phyloP scores from a whole-genome alignment of 1,140 invertebrate species.

The Dendroctonus valens region DNA sequence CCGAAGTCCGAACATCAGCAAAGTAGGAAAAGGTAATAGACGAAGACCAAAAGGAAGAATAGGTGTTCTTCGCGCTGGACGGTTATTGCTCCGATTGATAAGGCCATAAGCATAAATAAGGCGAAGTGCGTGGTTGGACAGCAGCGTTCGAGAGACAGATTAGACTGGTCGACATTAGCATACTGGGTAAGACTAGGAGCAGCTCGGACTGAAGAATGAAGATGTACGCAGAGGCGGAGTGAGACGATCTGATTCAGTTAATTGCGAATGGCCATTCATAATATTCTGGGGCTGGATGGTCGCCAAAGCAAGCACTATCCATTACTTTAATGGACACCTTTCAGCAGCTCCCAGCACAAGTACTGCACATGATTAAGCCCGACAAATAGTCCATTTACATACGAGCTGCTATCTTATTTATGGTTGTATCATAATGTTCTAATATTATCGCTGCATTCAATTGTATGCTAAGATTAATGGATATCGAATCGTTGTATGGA shows the following conservation, averaged over 20 bases:
- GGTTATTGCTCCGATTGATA: constrained; percentile 31
- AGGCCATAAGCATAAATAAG: constrained; percentile 30
- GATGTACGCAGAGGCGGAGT: constrained; percentile 23
- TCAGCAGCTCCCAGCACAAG: too few species aligned
- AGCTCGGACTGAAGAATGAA: constrained; percentile 23
- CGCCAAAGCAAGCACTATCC: too few species aligned
- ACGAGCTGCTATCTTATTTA: constrained; percentile 20
- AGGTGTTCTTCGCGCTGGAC: constrained; percentile 11
- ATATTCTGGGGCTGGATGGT: neutral
- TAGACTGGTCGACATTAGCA: constrained; percentile 30
- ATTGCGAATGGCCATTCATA: constrained; percentile 13
- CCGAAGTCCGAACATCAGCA: too few species aligned
- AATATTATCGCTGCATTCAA: constrained; percentile 25
- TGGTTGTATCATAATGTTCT: constrained; percentile 18
- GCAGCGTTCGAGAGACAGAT: constrained; percentile 19
- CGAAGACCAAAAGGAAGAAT: constrained; percentile 11
- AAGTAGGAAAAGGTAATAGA: neutral
- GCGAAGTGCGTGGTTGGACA: constrained; percentile 29
- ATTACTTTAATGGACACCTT: too few species aligned
- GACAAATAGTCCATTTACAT: constrained; percentile 24
- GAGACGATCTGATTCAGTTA: constrained; percentile 15
- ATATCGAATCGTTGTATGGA: constrained; percentile 19
- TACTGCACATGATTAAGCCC: neutral
- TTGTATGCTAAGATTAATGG: constrained; percentile 24
- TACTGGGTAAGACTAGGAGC: constrained; percentile 31